These are phyloP conservation scores for Catharus bicknelli DNA, from an alignment of 2,113 vertebrate genomes.

Conservation along the genomic window DNA sequence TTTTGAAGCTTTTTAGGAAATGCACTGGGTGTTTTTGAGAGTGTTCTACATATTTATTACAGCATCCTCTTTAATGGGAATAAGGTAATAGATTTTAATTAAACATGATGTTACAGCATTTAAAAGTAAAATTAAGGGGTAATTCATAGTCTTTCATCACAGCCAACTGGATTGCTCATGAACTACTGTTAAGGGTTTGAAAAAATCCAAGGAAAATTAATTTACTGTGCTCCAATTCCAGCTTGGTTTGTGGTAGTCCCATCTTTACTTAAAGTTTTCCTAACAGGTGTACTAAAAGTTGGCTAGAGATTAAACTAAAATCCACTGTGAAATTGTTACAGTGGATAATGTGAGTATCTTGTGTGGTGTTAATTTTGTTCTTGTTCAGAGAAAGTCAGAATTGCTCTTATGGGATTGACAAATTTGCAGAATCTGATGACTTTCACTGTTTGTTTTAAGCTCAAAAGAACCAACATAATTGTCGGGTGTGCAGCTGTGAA, in stretches of 20 bases:
- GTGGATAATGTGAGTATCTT: neutral
- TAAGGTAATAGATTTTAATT: neutral
- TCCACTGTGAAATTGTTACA: neutral
- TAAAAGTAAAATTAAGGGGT: neutral
- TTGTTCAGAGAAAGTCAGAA: neutral
- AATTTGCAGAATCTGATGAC: neutral
- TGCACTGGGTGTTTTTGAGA: rapidly evolving
- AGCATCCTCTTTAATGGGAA: neutral
- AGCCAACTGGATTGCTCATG: neutral
- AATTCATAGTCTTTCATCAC: neutral
- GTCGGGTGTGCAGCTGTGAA: neutral
- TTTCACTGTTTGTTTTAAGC: neutral
- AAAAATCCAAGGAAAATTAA: neutral
- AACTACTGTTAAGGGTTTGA: neutral
- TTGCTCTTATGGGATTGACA: neutral
- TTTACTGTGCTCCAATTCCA: neutral
- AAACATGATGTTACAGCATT: neutral
- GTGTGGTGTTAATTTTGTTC: neutral
- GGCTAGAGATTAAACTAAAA: neutral
- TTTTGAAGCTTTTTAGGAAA: neutral
- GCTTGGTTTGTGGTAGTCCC: neutral
- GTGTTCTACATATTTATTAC: neutral
- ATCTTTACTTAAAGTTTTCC: neutral
- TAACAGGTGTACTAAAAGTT: neutral
- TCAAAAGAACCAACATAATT: neutral